These are phyloP conservation scores for Antennarius maculatus DNA, from an alignment of 2,797 vertebrate genomes.

Conservation along the genomic window DNA sequence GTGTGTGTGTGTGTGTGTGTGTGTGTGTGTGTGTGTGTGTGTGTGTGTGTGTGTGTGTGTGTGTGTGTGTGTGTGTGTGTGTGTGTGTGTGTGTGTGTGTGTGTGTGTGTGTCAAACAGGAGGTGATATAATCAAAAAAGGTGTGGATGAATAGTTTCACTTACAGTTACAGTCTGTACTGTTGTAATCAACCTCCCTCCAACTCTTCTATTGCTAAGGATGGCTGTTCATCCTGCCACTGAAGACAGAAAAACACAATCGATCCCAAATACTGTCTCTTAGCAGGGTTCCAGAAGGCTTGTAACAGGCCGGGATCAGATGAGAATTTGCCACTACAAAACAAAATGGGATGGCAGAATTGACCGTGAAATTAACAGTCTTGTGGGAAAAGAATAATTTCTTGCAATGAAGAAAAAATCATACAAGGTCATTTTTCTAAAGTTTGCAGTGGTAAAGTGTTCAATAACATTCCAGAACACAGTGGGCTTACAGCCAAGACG, in stretches of 20 bases:
- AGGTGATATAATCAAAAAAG: not conserved
- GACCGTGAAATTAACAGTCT: constrained; percentile 34
- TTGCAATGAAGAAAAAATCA: too few relatives aligned
- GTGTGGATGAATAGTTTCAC: constrained; percentile 21
- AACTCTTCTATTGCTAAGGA: constrained; percentile 16
- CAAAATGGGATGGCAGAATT: constrained; percentile 44
- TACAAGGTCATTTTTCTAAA: too few relatives aligned
- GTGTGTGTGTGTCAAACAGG: not conserved
- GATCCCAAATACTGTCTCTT: constrained; percentile 52
- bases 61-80: constrained; percentile 1
- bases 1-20: not conserved
- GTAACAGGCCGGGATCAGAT: constrained; percentile 29
- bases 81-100: constrained; percentile 4
- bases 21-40: not conserved
- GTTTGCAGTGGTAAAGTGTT: too few relatives aligned
- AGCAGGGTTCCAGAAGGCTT: constrained; percentile 48
- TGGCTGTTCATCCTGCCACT: constrained; percentile 32
- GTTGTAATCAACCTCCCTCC: constrained; percentile 9
- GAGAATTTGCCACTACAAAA: constrained; percentile 59
- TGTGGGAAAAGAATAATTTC: constrained; percentile 45
- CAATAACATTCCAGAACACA: too few relatives aligned
- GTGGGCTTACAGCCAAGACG: too few relatives aligned
- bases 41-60: not conserved
- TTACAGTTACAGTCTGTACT: constrained; percentile 24
- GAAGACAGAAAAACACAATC: constrained; percentile 44